Evolutionary conservation across 2,797 vertebrate species (phyloP).

Genomic region (Enteromius mattozi): DNA sequence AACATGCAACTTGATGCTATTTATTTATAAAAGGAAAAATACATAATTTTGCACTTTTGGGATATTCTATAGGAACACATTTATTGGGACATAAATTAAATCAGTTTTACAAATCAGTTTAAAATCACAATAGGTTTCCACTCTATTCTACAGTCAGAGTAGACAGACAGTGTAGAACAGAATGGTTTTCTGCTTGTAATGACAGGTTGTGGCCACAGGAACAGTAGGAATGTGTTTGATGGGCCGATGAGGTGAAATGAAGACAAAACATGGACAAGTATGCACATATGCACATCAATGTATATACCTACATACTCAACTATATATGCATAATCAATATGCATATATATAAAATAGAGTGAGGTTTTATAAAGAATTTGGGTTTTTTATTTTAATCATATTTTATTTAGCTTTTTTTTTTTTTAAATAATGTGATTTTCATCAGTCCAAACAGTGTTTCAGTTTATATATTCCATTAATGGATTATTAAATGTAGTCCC

Average conservation of each 20-base stretch:
- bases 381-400: constrained; percentile 62
- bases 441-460: constrained; percentile 50
- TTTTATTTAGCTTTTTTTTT: constrained; percentile 62
- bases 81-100: constrained; percentile 24
- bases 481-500: constrained; percentile 60
- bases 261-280: constrained; percentile 75
- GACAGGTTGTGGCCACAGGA: constrained; percentile 66
- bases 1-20: background rate
- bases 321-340: constrained; percentile 79
- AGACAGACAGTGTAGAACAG: constrained; percentile 67
- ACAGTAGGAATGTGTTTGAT: constrained; percentile 59
- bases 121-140: constrained; percentile 65
- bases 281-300: constrained; percentile 66
- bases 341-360: constrained; percentile 83
- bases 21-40: constrained; percentile 44
- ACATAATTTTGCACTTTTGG: constrained; percentile 64
- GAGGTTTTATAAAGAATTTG: constrained; percentile 82
- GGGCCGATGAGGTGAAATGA: constrained; percentile 61
- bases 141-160: constrained; percentile 81
- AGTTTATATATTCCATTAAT: constrained; percentile 42
- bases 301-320: constrained; percentile 73
- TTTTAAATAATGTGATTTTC: constrained; percentile 50
- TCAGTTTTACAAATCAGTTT: constrained; percentile 45
- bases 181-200: constrained; percentile 78
- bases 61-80: constrained; percentile 77